Base-by-base conservation (phyloP, 2,888 invertebrate species). In the Molorchus minor region DNA sequence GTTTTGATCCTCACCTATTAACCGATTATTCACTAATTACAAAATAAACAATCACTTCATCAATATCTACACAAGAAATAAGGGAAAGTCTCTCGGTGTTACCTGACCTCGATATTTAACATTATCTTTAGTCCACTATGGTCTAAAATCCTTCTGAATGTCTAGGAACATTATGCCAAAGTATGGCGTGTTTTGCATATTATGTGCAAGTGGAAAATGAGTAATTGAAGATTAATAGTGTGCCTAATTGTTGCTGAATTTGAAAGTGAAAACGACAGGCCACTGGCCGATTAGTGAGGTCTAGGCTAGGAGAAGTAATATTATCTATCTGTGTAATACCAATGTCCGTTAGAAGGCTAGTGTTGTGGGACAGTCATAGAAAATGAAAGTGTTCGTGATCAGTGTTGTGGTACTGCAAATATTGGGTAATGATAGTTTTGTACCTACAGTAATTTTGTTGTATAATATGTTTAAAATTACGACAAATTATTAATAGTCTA, bases 321-420 rank as follows among this genome's bases (percentile, higher is more conserved):
- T 17, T 15, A 40, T 12, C 21, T 15, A 3, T 19, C 3, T 33
- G 10, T 7, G 33, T 33, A 33, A 10, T 33, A 33, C 33, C 33
- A 3, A 33, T 33, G 33, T 25, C 3, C 5, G 33, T 12, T 25
- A 10, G 16, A n/a, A 3, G 29, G 5, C 5, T 36, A 20, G 21
- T 36, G 35, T 21, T 15, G 7, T 5, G 40, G 49, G 47, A 25
- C 40, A 29, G 40, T 49, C 20, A 41, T 29, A 15, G 52, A 62
- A 61, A 54, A 65, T 65, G 65, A 65, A 62, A 62, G 65, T 65
- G 61, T 55, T 46, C 40, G 65, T 62, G 65, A 33, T 61, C 25
- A 40, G 38, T 57, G 58, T 56, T 45, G 45, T 62, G 38, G n/a
- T 61, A 20, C 61, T 61, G 49, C 61, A 47, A 25, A 16, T 61